These are phyloP conservation scores for Diaperis boleti DNA, from an alignment of 2,888 invertebrate genomes.

Conservation along the genomic window DNA sequence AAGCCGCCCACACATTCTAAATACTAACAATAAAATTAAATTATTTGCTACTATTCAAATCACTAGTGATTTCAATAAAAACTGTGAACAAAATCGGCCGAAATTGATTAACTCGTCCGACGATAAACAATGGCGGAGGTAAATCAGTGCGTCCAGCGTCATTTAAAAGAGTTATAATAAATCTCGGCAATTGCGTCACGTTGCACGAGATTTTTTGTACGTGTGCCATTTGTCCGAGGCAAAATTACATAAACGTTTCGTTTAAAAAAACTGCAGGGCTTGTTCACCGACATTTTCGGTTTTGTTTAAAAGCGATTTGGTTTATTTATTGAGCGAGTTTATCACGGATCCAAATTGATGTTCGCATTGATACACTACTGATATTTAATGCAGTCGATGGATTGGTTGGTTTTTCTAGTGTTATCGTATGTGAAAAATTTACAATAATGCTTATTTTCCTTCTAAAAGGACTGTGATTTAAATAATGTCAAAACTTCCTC, in stretches of 20 bases:
- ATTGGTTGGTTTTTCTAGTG: too few species aligned
- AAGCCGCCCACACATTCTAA: too few species aligned
- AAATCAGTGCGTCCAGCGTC: slow-evolving; percentile 5
- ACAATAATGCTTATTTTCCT: too few species aligned
- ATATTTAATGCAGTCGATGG: too few species aligned
- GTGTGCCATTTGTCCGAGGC: background rate
- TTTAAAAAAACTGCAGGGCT: background rate
- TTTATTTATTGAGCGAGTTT: slow-evolving; percentile 26
- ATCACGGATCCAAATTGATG: slow-evolving; percentile 14
- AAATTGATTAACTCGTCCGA: slow-evolving; percentile 7
- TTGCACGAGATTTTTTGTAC: background rate
- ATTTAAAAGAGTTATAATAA: slow-evolving; percentile 6
- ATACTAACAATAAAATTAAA: too few species aligned
- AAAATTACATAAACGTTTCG: slow-evolving; percentile 1
- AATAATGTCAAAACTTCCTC: too few species aligned
- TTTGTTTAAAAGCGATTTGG: slow-evolving; percentile 13
- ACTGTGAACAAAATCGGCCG: background rate
- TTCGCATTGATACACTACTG: slow-evolving; percentile 5
- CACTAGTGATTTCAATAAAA: too few species aligned
- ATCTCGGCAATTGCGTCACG: slow-evolving; percentile 1
- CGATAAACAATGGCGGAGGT: background rate
- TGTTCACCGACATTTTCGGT: slow-evolving; percentile 13
- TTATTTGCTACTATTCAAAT: too few species aligned
- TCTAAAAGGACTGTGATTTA: too few species aligned
- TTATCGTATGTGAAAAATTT: too few species aligned